Evolutionary conservation across 2,797 vertebrate genomes (phyloP).

Genomic region (Cynodonichthys magdalenae): DNA sequence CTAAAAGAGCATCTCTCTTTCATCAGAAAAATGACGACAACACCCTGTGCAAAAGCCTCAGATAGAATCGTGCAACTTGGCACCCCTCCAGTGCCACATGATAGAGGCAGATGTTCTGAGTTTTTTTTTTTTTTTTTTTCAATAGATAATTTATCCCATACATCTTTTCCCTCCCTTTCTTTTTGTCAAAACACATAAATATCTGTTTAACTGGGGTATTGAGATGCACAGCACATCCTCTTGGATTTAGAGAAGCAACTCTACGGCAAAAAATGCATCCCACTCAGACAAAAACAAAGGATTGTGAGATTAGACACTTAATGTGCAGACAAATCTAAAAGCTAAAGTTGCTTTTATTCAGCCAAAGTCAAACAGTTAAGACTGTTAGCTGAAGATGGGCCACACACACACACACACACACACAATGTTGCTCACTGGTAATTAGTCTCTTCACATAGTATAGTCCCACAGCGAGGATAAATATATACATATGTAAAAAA

Average conservation of each 20-base stretch:
- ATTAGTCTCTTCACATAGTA: conserved; percentile 63
- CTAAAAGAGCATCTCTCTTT: conserved; percentile 52
- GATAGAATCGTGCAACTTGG: conserved; percentile 65
- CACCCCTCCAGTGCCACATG: conserved; percentile 68
- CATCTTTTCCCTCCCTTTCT: conserved; percentile 56
- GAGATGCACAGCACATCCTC: conserved; percentile 54
- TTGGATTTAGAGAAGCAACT: conserved; percentile 37
- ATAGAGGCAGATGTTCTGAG: conserved; percentile 77
- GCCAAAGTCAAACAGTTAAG: conserved; percentile 73
- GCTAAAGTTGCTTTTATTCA: conserved; percentile 41
- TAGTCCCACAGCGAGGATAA: conserved; percentile 67
- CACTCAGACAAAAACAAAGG: conserved; percentile 23
- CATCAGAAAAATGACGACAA: conserved; percentile 61
- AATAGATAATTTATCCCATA: conserved; percentile 74
- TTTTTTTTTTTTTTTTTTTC: conserved; percentile 33
- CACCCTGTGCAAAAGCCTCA: conserved; percentile 53
- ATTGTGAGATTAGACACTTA: background rate
- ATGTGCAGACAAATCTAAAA: conserved; percentile 7
- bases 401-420: conserved; percentile 32
- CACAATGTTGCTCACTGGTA: conserved; percentile 56
- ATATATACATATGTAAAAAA: conserved; percentile 69
- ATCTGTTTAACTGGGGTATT: conserved; percentile 59
- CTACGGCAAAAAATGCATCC: conserved; percentile 10
- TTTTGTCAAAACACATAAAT: conserved; percentile 69
- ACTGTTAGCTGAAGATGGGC: conserved; percentile 67